These are phyloP conservation scores for Dolichomitus sp. DNA, from an alignment of 2,888 invertebrate genomes.

Conservation along the genomic window DNA sequence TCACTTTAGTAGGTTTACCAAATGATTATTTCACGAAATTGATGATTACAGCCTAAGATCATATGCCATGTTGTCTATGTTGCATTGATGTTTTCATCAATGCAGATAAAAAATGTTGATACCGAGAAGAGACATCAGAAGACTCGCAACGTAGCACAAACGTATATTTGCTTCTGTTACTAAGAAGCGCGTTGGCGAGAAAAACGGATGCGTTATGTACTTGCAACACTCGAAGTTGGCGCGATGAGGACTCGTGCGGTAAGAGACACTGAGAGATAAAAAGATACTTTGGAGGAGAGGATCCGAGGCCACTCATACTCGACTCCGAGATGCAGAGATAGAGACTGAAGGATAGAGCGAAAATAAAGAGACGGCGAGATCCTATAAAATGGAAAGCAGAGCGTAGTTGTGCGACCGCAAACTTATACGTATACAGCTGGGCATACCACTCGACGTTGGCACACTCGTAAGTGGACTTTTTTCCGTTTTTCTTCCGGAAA, in stretches of 20 bases:
- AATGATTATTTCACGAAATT: too few relatives aligned
- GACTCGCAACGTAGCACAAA: not conserved
- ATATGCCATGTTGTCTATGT: too few relatives aligned
- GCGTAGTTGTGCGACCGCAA: conserved; percentile 24
- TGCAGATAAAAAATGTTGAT: too few relatives aligned
- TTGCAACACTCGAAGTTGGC: conserved; percentile 50
- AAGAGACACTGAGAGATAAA: conserved; percentile 41
- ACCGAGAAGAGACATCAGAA: not conserved
- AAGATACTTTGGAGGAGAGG: conserved; percentile 34
- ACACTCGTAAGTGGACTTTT: conserved; percentile 42
- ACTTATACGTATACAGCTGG: conserved; percentile 16
- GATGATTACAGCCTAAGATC: too few relatives aligned
- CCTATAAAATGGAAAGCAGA: conserved; percentile 39
- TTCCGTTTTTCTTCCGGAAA: conserved; percentile 62
- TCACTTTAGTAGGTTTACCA: not conserved
- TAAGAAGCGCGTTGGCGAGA: conserved; percentile 11
- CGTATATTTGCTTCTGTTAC: conserved; percentile 11
- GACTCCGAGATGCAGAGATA: conserved; percentile 20
- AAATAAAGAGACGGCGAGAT: conserved; percentile 30
- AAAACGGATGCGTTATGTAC: conserved; percentile 43
- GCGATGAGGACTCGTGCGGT: conserved; percentile 21
- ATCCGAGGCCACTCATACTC: conserved; percentile 19
- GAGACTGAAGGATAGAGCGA: conserved; percentile 26
- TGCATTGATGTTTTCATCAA: too few relatives aligned
- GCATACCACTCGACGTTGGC: conserved; percentile 43